These are phyloP conservation scores for Mugil cephalus DNA, from an alignment of 2,113 vertebrate genomes.

Conservation along the genomic window DNA sequence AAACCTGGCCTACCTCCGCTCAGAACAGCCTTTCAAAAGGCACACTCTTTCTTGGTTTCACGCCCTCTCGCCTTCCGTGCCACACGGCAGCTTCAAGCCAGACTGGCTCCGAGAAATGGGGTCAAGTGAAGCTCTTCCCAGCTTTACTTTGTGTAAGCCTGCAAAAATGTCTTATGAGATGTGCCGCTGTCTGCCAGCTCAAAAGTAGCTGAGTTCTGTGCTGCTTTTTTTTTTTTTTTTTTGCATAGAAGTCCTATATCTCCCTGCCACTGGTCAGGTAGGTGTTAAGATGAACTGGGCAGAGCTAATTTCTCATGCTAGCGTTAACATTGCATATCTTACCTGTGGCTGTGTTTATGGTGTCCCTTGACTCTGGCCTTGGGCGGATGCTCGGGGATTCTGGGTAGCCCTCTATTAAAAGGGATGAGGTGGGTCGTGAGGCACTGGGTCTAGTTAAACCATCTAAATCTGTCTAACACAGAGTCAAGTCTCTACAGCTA, in stretches of 20 bases:
- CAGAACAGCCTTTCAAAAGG: constrained; percentile 48
- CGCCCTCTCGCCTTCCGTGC: constrained; percentile 69
- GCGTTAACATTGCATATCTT: constrained; percentile 11
- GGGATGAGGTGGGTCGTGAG: constrained; percentile 7
- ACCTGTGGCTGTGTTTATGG: constrained; percentile 80
- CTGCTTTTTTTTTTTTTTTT: too few relatives aligned
- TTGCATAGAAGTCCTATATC: constrained; percentile 2
- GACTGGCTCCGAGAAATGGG: constrained; percentile 69
- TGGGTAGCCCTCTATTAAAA: constrained; percentile 70
- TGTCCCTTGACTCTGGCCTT: constrained; percentile 69
- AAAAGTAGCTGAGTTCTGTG: constrained; percentile 30
- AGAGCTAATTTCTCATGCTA: neutral
- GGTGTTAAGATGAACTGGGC: constrained; percentile 18
- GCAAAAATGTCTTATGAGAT: constrained; percentile 51
- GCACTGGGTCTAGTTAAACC: constrained; percentile 19
- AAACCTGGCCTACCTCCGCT: constrained; percentile 40
- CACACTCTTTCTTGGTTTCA: constrained; percentile 67
- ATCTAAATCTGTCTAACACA: constrained; percentile 23
- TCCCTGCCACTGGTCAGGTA: constrained; percentile 20
- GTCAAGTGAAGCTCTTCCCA: constrained; percentile 66
- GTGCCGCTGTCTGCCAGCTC: constrained; percentile 52
- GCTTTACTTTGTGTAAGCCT: constrained; percentile 61
- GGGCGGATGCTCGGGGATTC: constrained; percentile 58
- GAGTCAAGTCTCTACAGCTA: neutral
- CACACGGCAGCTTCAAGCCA: constrained; percentile 56